Evolutionary conservation across 2,113 vertebrate species (phyloP).

Genomic region (Tetrao urogallus): DNA sequence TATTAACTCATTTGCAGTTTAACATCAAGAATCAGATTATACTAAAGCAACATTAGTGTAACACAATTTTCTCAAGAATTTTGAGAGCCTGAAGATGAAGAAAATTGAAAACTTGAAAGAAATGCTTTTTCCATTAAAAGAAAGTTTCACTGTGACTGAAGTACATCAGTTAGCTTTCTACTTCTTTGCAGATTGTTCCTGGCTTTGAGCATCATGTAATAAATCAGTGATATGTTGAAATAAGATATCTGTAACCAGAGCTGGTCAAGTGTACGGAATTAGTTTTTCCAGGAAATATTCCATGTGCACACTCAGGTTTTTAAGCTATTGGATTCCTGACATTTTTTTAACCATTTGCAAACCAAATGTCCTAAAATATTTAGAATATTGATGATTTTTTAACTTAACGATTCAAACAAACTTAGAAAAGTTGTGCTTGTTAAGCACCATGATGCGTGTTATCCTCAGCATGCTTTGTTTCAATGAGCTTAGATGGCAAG

Average conservation of each 20-base stretch:
- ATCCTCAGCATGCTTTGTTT: neutral
- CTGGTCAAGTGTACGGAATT: neutral
- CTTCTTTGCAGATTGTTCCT: neutral
- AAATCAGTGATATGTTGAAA: neutral
- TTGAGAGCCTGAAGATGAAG: neutral
- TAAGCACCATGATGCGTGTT: neutral
- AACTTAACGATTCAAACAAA: neutral
- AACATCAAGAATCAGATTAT: neutral
- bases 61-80: neutral
- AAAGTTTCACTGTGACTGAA: neutral
- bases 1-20: constrained; percentile 9
- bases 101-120: neutral
- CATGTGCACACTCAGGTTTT: neutral
- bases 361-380: neutral
- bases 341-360: constrained; percentile 25
- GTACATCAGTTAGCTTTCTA: neutral
- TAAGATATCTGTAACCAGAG: neutral
- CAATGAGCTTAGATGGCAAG: neutral
- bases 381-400: neutral
- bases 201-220: neutral
- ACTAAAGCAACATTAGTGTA: neutral
- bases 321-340: neutral
- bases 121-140: neutral
- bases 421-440: neutral
- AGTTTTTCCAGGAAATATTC: constrained; percentile 25